phyloP scores from a whole-genome alignment of 2,888 invertebrate genomes.

The Hymenopus coronatus region DNA sequence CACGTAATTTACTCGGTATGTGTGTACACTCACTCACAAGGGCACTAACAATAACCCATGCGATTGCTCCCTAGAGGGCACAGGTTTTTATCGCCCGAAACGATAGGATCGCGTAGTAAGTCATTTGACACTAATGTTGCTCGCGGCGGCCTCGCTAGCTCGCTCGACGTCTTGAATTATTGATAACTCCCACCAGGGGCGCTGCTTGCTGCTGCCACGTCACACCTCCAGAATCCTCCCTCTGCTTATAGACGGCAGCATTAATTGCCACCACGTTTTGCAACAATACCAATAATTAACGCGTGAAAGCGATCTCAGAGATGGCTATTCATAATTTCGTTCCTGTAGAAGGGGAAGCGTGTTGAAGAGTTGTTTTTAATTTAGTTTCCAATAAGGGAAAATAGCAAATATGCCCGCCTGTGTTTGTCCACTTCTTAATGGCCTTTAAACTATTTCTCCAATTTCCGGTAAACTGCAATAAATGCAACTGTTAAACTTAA shows the following conservation, averaged over 20 bases:
- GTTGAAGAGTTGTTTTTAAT: neutral
- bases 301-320: neutral
- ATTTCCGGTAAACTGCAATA: neutral
- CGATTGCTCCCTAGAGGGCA: neutral
- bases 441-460: neutral
- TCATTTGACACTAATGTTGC: neutral
- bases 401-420: neutral
- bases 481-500: neutral
- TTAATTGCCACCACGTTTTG: neutral
- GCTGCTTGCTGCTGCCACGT: neutral
- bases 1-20: neutral
- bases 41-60: neutral
- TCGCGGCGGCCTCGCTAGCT: neutral
- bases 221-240: neutral
- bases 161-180: neutral
- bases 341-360: neutral
- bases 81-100: neutral
- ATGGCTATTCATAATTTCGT: neutral
- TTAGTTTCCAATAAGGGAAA: neutral
- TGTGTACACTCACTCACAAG: neutral
- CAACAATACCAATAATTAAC: neutral
- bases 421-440: neutral
- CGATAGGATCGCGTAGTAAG: neutral
- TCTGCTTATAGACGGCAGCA: neutral
- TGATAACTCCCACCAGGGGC: neutral